Evolutionary conservation across 2,888 invertebrate genomes (phyloP).

Genomic region (Lumbricus terrestris): DNA sequence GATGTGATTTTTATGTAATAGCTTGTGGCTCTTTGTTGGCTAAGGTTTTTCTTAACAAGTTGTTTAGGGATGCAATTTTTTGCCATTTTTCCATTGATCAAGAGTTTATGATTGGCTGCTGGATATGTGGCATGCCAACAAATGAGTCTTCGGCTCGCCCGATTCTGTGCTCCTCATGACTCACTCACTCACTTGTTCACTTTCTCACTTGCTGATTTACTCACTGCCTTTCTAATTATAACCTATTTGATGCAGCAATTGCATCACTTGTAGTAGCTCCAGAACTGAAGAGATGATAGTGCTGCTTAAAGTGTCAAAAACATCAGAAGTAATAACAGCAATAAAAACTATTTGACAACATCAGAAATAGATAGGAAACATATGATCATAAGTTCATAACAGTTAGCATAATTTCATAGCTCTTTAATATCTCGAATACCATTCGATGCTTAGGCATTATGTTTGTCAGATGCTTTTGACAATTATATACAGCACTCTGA

Average conservation of each 20-base stretch:
- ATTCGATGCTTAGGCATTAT: not conserved
- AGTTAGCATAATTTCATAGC: not conserved
- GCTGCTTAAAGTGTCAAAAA: not conserved
- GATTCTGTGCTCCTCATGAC: too few species aligned
- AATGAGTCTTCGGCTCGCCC: too few species aligned
- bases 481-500: not conserved
- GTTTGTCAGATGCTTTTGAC: not conserved
- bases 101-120: not conserved
- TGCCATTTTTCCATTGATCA: not conserved
- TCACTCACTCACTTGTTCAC: not conserved
- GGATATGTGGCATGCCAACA: not conserved
- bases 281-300: not conserved
- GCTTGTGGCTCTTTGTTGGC: not conserved
- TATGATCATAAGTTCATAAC: too few species aligned
- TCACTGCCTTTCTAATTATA: too few species aligned
- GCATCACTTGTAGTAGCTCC: not conserved
- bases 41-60: too few species aligned
- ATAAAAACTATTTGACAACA: not conserved
- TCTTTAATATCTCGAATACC: not conserved
- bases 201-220: not conserved
- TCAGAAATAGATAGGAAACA: not conserved
- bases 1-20: not conserved
- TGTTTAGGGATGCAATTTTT: not conserved
- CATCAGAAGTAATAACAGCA: not conserved
- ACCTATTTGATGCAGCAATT: not conserved